Percentiles rank a stretch among this genome's conserved stretches.
These are phyloP conservation scores for Ondatra zibethicus DNA, from an alignment of 2,113 vertebrate genomes.

Conservation along the genomic window DNA sequence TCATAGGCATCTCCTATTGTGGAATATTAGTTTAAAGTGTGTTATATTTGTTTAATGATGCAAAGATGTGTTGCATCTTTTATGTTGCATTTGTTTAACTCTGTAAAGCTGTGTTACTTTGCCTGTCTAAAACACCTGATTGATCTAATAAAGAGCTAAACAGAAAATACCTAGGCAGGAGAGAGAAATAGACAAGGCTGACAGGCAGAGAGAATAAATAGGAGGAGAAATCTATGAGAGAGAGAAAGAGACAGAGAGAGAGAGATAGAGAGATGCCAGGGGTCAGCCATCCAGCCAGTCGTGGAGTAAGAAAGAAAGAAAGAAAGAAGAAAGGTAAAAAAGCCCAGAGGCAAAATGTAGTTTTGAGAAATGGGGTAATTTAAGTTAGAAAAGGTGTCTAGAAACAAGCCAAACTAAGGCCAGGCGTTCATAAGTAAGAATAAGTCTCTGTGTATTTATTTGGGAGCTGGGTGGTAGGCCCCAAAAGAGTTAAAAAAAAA, in stretches of 20 bases:
- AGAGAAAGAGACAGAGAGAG: too few species aligned
- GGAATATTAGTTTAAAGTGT: background rate
- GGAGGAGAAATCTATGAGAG: background rate
- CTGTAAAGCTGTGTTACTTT: background rate
- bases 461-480: background rate
- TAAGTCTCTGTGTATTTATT: background rate
- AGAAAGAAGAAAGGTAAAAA: background rate
- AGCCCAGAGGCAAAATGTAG: background rate
- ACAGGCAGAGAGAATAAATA: background rate
- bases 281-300: background rate
- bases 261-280: background rate
- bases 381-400: background rate
- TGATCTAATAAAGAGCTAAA: background rate
- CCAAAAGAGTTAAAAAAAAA: background rate
- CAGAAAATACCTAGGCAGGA: background rate
- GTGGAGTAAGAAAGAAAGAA: background rate
- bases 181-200: background rate
- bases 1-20: background rate
- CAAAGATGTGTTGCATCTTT: background rate
- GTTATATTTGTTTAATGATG: background rate
- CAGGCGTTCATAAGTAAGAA: background rate
- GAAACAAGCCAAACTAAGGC: background rate
- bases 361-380: background rate
- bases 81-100: background rate
- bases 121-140: background rate